Conservation (phyloP, 1,140 invertebrate species). For the Phortica variegata region DNA sequence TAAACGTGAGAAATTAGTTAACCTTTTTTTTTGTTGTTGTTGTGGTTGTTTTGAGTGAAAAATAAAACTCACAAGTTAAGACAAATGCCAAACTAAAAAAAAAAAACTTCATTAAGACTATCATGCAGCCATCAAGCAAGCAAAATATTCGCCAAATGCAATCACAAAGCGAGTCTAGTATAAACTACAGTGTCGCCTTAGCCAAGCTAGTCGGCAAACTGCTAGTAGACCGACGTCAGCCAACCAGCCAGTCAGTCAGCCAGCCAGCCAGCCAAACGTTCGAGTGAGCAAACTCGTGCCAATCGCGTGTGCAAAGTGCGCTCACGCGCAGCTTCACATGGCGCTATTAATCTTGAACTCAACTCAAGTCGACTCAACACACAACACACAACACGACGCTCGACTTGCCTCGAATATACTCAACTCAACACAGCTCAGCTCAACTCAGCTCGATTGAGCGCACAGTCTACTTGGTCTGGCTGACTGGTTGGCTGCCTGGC, state of each 20-base stretch:
- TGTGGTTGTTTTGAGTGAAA: too few species aligned
- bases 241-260: slow-evolving; percentile 18
- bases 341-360: slow-evolving; percentile 45
- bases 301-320: slow-evolving; percentile 54
- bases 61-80: too few species aligned
- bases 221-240: slow-evolving; percentile 20
- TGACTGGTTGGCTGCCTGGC: not conserved
- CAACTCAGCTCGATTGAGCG: too few species aligned
- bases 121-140: too few species aligned
- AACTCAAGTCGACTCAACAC: slow-evolving; percentile 9
- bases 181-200: too few species aligned
- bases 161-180: slow-evolving; percentile 1
- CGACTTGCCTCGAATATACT: slow-evolving; percentile 1
- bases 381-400: slow-evolving; percentile 10
- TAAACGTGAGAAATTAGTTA: too few species aligned
- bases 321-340: slow-evolving; percentile 31
- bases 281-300: slow-evolving; percentile 42
- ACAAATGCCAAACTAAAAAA: too few species aligned
- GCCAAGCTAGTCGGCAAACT: slow-evolving; percentile 31
- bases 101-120: too few species aligned
- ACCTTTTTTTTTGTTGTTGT: too few species aligned
- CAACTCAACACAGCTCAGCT: too few species aligned
- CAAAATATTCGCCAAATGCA: too few species aligned
- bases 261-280: slow-evolving; percentile 17
- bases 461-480: not conserved